Evolutionary conservation across 2,797 vertebrate genomes (phyloP).

Genomic region (Lacerta bilineata): DNA sequence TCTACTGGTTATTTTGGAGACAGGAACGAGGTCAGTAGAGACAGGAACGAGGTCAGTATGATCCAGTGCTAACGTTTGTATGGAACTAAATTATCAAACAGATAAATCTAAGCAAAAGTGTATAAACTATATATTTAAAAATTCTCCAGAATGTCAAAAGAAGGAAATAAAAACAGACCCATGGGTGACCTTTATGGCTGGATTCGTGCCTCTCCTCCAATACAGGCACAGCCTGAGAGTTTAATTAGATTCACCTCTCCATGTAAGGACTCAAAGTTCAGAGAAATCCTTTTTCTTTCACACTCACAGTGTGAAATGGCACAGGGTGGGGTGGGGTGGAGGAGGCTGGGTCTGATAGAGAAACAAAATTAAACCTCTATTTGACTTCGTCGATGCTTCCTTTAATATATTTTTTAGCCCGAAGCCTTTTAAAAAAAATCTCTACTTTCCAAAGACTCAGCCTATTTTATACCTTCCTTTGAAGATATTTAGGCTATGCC

Average conservation of each 20-base stretch:
- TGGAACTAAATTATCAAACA: not conserved
- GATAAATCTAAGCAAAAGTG: not conserved
- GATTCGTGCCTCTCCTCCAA: not conserved
- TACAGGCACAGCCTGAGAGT: not conserved
- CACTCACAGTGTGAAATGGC: conserved; percentile 32
- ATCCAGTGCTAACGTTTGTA: not conserved
- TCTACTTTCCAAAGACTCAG: conserved; percentile 19
- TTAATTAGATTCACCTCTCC: conserved; percentile 38
- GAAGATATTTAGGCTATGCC: conserved; percentile 26
- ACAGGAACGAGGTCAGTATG: too few relatives aligned
- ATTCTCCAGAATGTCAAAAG: not conserved
- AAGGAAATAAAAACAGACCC: not conserved
- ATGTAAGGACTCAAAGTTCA: conserved; percentile 38
- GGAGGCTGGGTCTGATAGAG: not conserved
- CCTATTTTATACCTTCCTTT: conserved; percentile 41
- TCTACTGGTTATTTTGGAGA: not conserved
- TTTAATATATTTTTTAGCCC: conserved; percentile 10
- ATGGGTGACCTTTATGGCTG: not conserved
- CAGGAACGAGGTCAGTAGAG: not conserved
- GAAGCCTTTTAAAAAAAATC: too few relatives aligned
- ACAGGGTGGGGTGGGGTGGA: not conserved
- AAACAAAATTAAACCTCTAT: conserved; percentile 52
- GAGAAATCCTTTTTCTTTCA: conserved; percentile 32
- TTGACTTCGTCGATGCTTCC: conserved; percentile 9
- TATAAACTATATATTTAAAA: not conserved